Base-by-base conservation (phyloP, 2,113 vertebrate genomes). In the Sinocyclocheilus anshuiensis region DNA sequence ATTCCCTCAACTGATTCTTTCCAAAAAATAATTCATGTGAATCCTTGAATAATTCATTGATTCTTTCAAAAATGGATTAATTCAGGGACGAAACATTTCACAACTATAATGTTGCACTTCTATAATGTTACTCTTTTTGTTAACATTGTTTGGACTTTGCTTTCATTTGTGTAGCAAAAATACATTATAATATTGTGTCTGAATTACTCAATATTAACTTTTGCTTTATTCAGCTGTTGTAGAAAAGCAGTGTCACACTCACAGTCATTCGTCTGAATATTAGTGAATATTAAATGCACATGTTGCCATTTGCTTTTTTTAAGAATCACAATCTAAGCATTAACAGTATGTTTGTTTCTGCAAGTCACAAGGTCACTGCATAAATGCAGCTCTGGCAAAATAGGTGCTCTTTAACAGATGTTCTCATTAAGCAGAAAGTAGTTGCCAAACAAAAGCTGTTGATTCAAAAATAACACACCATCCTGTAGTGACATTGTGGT, bases 401-500 rank as follows among this genome's bases (percentile, higher is more conserved):
- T 50, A 53, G 45, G 45, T 69, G 63, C 80, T 71, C 42, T 33
- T 53, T 48, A 82, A 69, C 45, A 71, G 63, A 82, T 82, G 63
- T 69, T 82, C 80, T 33, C 45, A 69, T 82, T 26, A 82, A 22
- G 63, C 63, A 71, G 80, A 81, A 81, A n/a, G 69, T 77, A 77
- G 55, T 12, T 77, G 15, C 45, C 48, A 55, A 77, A 55, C 63
- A 82, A 71, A 82, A 29, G 63, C 63, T 71, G 26, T 53, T 71
- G 80, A 71, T 82, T 45, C 80, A 82, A 82, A 82, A 69, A 82
- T 82, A 82, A 71, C 63, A 82, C 45, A 82, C 45, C 45, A 71
- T 82, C 18, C 24, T 82, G 63, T 53, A 82, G 63, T 69, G 6
- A 82, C 63, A 82, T 33, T 69, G 63, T 48, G 42, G 80, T 69